Percentiles rank a stretch among this genome's conserved stretches.
phyloP scores from a whole-genome alignment of 2,888 invertebrate species.

The Yponomeuta sedellus region DNA sequence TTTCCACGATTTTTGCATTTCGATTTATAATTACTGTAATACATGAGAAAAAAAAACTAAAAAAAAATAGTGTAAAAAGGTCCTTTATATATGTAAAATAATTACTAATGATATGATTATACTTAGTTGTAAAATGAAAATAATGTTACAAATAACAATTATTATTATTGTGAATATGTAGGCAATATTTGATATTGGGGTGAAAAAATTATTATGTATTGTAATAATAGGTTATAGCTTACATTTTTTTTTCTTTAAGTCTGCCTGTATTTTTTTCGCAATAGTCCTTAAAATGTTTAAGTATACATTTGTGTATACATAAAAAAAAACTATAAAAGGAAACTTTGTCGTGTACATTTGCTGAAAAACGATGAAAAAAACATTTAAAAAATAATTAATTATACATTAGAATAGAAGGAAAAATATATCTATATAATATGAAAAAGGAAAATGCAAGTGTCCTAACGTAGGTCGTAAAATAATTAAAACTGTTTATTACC shows the following conservation, averaged over 20 bases:
- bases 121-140: neutral
- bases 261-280: slow-evolving; percentile 9
- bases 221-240: slow-evolving; percentile 8
- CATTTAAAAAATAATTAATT: slow-evolving; percentile 4
- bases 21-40: neutral
- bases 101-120: slow-evolving; percentile 16
- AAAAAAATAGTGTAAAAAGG: slow-evolving; percentile 22
- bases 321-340: slow-evolving; percentile 2
- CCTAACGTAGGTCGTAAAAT: neutral
- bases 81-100: slow-evolving; percentile 19
- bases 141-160: slow-evolving; percentile 2
- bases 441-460: neutral
- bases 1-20: slow-evolving; percentile 21
- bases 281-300: neutral
- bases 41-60: slow-evolving; percentile 13
- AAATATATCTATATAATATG: neutral
- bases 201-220: slow-evolving; percentile 9
- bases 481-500: neutral
- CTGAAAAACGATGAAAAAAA: slow-evolving; percentile 14
- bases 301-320: neutral
- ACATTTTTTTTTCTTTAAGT: slow-evolving; percentile 5
- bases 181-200: slow-evolving; percentile 4
- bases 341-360: slow-evolving; percentile 14
- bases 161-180: slow-evolving; percentile 6
- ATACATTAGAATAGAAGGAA: neutral